Evolutionary conservation across 2,797 vertebrate species (phyloP).

Genomic region (Peromyscus eremicus): DNA sequence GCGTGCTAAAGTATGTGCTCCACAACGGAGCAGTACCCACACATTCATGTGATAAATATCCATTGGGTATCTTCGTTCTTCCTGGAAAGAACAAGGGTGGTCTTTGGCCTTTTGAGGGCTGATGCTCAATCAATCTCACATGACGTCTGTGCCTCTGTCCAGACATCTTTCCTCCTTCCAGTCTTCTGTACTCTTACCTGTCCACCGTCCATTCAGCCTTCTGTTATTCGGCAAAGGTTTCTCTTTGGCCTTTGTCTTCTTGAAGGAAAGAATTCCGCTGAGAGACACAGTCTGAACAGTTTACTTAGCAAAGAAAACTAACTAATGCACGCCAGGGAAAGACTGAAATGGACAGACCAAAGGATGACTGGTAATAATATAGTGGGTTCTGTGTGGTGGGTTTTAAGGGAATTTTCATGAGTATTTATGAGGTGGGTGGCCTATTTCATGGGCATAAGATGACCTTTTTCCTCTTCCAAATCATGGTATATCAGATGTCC

Average conservation of each 20-base stretch:
- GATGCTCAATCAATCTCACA: fast-evolving
- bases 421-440: background rate
- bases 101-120: background rate
- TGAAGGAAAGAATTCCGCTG: background rate
- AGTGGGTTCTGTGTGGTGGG: background rate
- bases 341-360: background rate
- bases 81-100: background rate
- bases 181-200: fast-evolving
- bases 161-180: too few relatives aligned
- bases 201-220: too few relatives aligned
- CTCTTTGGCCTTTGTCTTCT: background rate
- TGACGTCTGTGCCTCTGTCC: fast-evolving
- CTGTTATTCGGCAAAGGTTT: background rate
- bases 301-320: background rate
- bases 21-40: background rate
- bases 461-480: background rate
- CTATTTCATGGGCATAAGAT: background rate
- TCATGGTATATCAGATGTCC: background rate
- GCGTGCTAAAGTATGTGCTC: too few relatives aligned
- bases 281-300: background rate
- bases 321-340: background rate
- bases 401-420: background rate
- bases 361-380: background rate
- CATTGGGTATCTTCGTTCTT: background rate
- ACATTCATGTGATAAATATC: fast-evolving